Percentiles rank a stretch among this genome's conserved stretches.
These are phyloP conservation scores for Mustela nigripes DNA, from an alignment of 2,113 vertebrate genomes.

Conservation along the genomic window DNA sequence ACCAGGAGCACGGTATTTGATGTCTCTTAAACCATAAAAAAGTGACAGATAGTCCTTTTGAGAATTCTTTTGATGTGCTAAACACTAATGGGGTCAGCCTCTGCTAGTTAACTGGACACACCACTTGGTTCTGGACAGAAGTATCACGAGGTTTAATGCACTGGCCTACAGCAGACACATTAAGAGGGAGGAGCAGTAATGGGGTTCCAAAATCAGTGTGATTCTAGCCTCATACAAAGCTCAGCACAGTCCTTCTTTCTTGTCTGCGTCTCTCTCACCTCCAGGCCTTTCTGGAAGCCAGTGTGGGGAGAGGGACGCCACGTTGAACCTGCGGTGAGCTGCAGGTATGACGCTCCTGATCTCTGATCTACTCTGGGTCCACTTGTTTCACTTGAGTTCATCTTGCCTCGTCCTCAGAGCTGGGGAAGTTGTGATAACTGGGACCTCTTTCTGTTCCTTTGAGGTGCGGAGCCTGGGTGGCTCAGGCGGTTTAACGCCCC, in stretches of 20 bases:
- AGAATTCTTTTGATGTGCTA: neutral
- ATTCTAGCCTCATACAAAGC: neutral
- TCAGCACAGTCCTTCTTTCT: neutral
- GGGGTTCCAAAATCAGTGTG: neutral
- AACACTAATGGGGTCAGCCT: neutral
- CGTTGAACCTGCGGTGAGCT: neutral
- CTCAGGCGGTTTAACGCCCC: neutral
- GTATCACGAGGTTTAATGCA: neutral
- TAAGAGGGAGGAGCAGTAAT: too few species aligned
- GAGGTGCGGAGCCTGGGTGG: neutral
- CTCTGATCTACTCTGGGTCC: neutral
- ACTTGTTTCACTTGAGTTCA: neutral
- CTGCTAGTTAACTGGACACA: neutral
- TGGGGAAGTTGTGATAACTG: neutral
- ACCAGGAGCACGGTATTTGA: neutral
- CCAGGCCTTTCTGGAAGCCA: neutral
- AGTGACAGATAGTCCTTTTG: neutral
- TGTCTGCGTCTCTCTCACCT: neutral
- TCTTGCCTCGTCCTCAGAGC: neutral
- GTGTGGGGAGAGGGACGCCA: fast-evolving
- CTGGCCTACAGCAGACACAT: neutral
- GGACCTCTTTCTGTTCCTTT: neutral
- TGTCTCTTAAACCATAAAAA: neutral
- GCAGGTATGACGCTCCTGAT: neutral
- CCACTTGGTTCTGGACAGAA: neutral